Evolutionary conservation across 2,888 invertebrate species (phyloP), one percentile per base, ranked within the genome.

Genomic region (Scrobipalpa atriplicella): DNA sequence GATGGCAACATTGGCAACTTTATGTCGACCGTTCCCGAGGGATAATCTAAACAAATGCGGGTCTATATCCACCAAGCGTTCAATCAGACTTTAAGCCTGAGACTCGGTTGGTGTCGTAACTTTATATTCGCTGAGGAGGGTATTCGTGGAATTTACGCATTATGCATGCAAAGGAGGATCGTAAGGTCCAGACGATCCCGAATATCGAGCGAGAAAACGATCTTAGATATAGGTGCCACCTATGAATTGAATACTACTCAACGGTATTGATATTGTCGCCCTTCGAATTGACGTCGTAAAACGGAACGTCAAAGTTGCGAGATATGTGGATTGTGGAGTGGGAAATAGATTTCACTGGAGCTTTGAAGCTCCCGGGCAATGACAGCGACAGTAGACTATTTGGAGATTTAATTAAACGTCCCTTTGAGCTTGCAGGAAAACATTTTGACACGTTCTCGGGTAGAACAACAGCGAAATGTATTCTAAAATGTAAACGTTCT

Each of bases 81-180:
- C 83, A 82, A 84, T 84, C 83, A 84, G 81, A 82, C 79, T 83
- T 79, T 80, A 81, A 79, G 79, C 76, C 79, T 77, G 78, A 76
- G 73, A 76, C 78, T 78, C 70, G 73, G 71, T 77, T 72, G 72
- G 73, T 75, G 77, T 78, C 78, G 82, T 81, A 82, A 86, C 84
- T 89, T 86, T 86, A 84, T 87, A 86, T 87, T 82, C 81, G 82
- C 83, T 81, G 82, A 83, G 79, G 73, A 84, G 72, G 81, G 79
- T 82, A 81, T 85, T 82, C 81, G 72, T 74, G 68, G 76, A 80
- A 77, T 81, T 83, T 80, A 80, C 81, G 74, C 79, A 87, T 87
- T 86, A 87, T 86, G 84, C 80, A 87, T 85, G 84, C 82, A 81
- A 82, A 75, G 77, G 72, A 79, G 78, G 79, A 47, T 82, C 80